These are phyloP conservation scores for Furcula furcula DNA, from an alignment of 2,888 invertebrate genomes.

Conservation along the genomic window DNA sequence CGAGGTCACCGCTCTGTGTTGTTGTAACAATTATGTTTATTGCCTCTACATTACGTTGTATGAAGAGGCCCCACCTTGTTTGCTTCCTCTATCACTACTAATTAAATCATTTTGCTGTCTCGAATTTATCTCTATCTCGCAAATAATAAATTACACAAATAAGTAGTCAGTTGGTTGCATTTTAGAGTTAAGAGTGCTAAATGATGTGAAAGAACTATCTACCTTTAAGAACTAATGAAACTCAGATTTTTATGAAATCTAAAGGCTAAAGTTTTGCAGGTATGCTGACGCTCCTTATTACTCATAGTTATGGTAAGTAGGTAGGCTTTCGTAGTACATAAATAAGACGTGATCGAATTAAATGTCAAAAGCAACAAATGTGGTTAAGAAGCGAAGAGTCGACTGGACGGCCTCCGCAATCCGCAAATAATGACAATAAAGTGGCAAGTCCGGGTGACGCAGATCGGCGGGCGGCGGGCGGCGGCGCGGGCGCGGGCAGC, in stretches of 20 bases:
- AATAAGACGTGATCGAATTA: slow-evolving; percentile 1
- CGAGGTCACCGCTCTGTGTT: slow-evolving; percentile 31
- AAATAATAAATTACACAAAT: slow-evolving; percentile 3
- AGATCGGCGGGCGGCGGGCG: slow-evolving; percentile 39
- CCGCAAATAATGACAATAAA: slow-evolving; percentile 65
- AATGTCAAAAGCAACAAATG: slow-evolving; percentile 29
- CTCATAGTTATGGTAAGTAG: too few species aligned
- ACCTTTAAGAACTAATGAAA: too few species aligned
- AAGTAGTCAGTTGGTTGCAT: too few species aligned
- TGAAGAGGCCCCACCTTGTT: slow-evolving; percentile 24
- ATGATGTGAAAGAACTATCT: too few species aligned
- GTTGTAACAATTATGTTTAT: not conserved
- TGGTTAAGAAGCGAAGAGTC: slow-evolving; percentile 37
- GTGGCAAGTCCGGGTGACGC: slow-evolving; percentile 65
- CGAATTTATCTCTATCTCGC: slow-evolving; percentile 7
- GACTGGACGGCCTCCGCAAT: slow-evolving; percentile 57
- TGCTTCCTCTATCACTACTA: slow-evolving; percentile 41
- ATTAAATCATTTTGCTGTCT: too few species aligned
- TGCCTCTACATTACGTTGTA: not conserved
- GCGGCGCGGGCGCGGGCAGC: slow-evolving; percentile 46
- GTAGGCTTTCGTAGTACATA: not conserved
- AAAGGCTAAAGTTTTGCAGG: too few species aligned
- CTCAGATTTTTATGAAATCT: too few species aligned
- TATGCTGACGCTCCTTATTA: too few species aligned
- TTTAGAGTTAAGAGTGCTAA: too few species aligned